A percentile compares a stretch with the other conserved stretches of the same genome.
These are phyloP conservation scores for Herpailurus yagouaroundi DNA, from an alignment of 2,113 vertebrate species.

Conservation along the genomic window DNA sequence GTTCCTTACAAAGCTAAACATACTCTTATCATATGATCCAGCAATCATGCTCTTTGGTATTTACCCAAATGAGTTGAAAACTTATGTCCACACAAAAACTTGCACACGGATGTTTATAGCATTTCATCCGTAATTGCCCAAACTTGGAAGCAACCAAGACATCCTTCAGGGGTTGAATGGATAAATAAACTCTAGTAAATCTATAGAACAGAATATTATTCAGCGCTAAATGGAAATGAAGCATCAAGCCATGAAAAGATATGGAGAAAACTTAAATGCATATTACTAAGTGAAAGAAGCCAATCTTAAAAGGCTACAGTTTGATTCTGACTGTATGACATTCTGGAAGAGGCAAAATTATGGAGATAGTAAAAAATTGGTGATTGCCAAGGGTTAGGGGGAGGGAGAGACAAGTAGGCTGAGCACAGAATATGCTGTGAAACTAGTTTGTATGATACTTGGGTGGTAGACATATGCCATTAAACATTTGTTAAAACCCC, in stretches of 20 bases:
- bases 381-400: not conserved
- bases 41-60: not conserved
- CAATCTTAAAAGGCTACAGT: not conserved
- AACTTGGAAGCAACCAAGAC: not conserved
- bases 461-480: not conserved
- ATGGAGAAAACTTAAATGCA: not conserved
- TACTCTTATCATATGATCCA: not conserved
- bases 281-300: not conserved
- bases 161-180: not conserved
- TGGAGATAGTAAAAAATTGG: not conserved
- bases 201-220: not conserved
- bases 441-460: not conserved
- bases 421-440: not conserved
- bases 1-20: slow-evolving; percentile 13
- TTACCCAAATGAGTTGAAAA: slow-evolving; percentile 33
- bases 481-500: not conserved
- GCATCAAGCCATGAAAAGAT: not conserved
- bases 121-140: not conserved
- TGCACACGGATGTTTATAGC: not conserved
- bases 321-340: not conserved
- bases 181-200: not conserved
- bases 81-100: not conserved
- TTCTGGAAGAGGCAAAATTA: not conserved
- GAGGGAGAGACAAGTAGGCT: not conserved
- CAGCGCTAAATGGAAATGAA: not conserved